phyloP scores from a whole-genome alignment of 2,113 vertebrate genomes.

The Tychaedon coryphoeus region DNA sequence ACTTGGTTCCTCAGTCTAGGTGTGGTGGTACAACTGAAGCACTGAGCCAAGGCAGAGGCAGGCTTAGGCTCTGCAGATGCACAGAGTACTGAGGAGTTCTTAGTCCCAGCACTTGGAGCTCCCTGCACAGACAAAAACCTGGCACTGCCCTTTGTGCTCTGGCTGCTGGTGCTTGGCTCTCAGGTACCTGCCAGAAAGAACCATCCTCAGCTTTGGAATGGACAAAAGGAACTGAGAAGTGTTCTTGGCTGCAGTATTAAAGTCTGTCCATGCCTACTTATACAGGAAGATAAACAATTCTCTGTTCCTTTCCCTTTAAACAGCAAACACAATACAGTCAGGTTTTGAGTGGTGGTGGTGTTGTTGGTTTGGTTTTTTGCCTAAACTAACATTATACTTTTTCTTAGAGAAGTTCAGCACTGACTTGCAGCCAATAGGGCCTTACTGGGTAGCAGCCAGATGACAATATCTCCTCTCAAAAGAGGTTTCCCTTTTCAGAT shows the following conservation, averaged over 20 bases:
- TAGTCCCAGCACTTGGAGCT: not conserved
- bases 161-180: not conserved
- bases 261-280: not conserved
- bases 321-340: not conserved
- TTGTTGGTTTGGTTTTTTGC: not conserved
- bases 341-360: not conserved
- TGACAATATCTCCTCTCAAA: not conserved
- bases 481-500: constrained; percentile 15
- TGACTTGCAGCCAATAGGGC: not conserved
- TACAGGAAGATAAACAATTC: not conserved
- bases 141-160: not conserved
- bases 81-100: not conserved
- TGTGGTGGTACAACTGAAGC: not conserved
- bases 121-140: not conserved
- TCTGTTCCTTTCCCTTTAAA: not conserved
- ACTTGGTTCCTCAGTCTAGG: not conserved
- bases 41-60: not conserved
- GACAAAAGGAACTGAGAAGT: not conserved
- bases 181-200: not conserved
- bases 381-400: not conserved
- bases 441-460: not conserved
- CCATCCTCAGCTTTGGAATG: not conserved
- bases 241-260: not conserved
- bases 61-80: not conserved
- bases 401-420: not conserved